Evolutionary conservation across 2,797 vertebrate species (phyloP).

Genomic region (Trachurus trachurus): DNA sequence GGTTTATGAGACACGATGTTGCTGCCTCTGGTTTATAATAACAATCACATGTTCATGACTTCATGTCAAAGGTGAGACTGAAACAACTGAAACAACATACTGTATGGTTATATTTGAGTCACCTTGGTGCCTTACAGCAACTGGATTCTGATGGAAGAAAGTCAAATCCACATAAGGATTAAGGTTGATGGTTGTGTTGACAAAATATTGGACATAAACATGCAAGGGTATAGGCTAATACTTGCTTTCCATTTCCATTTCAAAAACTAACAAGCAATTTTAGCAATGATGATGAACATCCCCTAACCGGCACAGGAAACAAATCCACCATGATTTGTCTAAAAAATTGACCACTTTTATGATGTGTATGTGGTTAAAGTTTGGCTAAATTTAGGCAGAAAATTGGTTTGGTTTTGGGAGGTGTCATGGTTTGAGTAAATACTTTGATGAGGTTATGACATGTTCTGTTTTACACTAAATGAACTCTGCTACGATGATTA

Average conservation of each 20-base stretch:
- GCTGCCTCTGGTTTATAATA: conserved; percentile 41
- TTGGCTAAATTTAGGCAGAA: neutral
- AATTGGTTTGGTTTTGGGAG: neutral
- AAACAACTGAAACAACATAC: neutral
- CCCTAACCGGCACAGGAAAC: neutral
- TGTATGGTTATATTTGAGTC: neutral
- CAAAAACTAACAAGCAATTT: too few relatives aligned
- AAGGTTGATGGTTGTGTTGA: neutral
- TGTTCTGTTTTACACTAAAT: too few relatives aligned
- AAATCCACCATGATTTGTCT: neutral
- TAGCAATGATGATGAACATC: neutral
- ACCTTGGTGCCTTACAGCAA: neutral
- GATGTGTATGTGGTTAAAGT: neutral
- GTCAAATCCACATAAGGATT: neutral
- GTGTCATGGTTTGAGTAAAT: neutral
- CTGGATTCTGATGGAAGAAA: neutral
- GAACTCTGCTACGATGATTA: too few relatives aligned
- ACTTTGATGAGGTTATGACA: neutral
- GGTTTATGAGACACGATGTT: conserved; percentile 53
- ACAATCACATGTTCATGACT: conserved; percentile 12
- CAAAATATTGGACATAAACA: neutral
- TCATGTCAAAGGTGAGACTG: conserved; percentile 44
- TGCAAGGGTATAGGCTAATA: neutral
- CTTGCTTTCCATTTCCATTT: neutral
- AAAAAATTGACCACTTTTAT: neutral